Conservation (phyloP, 2,888 invertebrate species). For the Saturnia pavonia region DNA sequence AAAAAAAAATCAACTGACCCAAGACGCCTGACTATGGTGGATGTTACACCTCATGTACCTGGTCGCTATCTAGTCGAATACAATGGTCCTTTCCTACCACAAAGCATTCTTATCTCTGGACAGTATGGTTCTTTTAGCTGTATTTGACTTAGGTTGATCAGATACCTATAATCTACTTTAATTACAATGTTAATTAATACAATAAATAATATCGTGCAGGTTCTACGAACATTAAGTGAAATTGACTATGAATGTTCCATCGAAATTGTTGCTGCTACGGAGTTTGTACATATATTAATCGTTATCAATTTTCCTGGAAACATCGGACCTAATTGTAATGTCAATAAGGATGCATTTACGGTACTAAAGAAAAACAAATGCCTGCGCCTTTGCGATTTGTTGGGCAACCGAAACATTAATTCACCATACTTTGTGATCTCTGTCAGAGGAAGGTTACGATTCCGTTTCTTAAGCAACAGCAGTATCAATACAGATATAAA, state of each 20-base stretch:
- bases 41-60: too few species aligned
- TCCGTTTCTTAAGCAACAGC: conserved; percentile 66
- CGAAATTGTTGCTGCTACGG: conserved; percentile 53
- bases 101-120: too few species aligned
- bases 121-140: too few species aligned
- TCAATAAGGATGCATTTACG: conserved; percentile 54
- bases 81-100: too few species aligned
- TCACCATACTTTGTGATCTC: conserved; percentile 52
- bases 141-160: too few species aligned
- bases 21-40: too few species aligned
- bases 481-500: conserved; percentile 66
- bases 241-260: conserved; percentile 63
- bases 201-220: conserved; percentile 39
- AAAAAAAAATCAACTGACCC: too few species aligned
- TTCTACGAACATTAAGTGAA: conserved; percentile 57
- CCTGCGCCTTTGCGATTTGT: conserved; percentile 53
- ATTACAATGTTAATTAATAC: too few species aligned
- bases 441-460: conserved; percentile 49
- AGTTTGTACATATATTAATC: conserved; percentile 41
- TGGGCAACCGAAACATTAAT: conserved; percentile 32
- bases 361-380: conserved; percentile 53
- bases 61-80: too few species aligned
- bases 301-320: conserved; percentile 61
- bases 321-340: conserved; percentile 54
- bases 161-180: too few species aligned